phyloP scores from a whole-genome alignment of 2,888 invertebrate species.

The Ceriagrion tenellum region DNA sequence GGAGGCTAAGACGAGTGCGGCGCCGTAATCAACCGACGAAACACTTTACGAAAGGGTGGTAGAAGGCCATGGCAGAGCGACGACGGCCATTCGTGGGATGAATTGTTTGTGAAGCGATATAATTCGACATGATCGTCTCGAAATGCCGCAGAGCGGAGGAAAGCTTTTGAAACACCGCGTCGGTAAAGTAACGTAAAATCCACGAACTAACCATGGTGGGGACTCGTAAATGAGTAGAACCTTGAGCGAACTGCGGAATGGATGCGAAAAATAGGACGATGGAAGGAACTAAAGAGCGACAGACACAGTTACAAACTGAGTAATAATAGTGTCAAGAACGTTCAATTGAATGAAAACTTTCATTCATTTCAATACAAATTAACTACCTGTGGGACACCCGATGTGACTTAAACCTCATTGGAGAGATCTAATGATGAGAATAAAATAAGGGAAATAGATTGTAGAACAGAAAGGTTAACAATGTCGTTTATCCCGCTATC shows the following conservation, averaged over 20 bases:
- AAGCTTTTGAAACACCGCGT: background rate
- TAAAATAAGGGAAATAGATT: too few species aligned
- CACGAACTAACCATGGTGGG: background rate
- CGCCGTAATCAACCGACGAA: background rate
- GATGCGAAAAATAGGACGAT: background rate
- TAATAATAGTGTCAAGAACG: too few species aligned
- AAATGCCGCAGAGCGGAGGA: background rate
- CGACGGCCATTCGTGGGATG: background rate
- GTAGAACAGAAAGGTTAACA: too few species aligned
- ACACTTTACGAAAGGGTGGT: background rate
- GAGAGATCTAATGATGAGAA: too few species aligned
- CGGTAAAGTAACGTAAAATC: background rate
- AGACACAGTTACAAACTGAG: too few species aligned
- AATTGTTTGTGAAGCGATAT: background rate
- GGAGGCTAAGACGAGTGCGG: background rate
- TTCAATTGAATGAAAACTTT: too few species aligned
- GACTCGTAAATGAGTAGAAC: background rate
- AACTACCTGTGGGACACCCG: too few species aligned
- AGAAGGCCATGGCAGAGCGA: background rate
- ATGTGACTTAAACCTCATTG: too few species aligned
- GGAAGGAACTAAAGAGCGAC: too few species aligned
- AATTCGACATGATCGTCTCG: background rate
- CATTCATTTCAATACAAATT: too few species aligned
- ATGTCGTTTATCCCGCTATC: too few species aligned
- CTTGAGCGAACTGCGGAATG: background rate